Conservation (phyloP, 2,888 invertebrate genomes). For the Agelastica alni region DNA sequence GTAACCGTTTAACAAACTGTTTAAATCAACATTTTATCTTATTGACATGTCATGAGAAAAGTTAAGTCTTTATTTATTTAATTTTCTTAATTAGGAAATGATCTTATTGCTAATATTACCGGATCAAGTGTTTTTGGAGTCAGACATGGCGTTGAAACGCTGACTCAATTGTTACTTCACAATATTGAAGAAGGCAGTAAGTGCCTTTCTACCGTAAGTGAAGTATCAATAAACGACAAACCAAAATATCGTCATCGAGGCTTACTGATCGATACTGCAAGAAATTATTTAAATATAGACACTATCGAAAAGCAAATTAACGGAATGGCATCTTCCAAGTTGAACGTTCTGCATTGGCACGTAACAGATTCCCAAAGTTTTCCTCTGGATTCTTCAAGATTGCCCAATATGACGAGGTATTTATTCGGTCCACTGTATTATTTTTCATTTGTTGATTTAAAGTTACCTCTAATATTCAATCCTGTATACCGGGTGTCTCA, state of each 20-base stretch:
- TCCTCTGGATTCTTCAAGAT: conserved; percentile 76
- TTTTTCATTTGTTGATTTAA: too few species aligned
- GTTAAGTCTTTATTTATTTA: neutral
- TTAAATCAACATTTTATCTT: too few species aligned
- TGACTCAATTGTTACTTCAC: conserved; percentile 68
- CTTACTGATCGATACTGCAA: conserved; percentile 82
- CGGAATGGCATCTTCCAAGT: conserved; percentile 84
- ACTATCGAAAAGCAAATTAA: conserved; percentile 75
- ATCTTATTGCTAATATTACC: conserved; percentile 61
- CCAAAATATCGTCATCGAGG: conserved; percentile 87
- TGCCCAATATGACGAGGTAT: conserved; percentile 75
- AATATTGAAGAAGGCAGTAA: conserved; percentile 34
- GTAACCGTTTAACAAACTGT: too few species aligned
- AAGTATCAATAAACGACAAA: conserved; percentile 71
- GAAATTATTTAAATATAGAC: conserved; percentile 80
- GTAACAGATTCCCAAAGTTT: conserved; percentile 91
- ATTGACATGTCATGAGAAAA: neutral
- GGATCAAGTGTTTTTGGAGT: conserved; percentile 72
- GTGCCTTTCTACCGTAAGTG: conserved; percentile 65
- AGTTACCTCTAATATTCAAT: too few species aligned
- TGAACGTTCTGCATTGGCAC: conserved; percentile 95
- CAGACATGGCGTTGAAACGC: conserved; percentile 76
- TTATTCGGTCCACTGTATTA: too few species aligned
- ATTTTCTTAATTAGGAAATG: conserved; percentile 51
- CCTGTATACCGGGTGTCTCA: too few species aligned